Conservation (phyloP, 2,113 vertebrate genomes). For the Perognathus longimembris region DNA sequence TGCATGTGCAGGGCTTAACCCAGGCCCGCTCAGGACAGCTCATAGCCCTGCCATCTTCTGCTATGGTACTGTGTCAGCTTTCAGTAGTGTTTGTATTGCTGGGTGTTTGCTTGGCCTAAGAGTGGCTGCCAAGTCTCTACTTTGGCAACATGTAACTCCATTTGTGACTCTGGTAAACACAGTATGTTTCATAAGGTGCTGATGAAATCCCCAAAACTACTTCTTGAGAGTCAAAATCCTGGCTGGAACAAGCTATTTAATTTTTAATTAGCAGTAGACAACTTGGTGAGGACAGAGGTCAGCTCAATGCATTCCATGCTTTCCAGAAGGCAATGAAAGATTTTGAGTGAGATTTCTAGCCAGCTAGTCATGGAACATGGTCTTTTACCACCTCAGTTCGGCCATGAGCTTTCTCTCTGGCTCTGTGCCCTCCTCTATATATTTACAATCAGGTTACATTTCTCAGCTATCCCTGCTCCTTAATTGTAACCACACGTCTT, state of each 20-base stretch:
- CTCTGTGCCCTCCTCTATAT: not conserved
- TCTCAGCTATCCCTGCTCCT: not conserved
- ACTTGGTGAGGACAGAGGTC: not conserved
- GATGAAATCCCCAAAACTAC: conserved; percentile 13
- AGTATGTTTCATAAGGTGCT: conserved; percentile 54
- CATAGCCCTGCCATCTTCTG: not conserved
- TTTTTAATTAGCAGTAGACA: conserved; percentile 7
- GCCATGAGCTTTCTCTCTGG: not conserved
- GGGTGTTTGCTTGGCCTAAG: not conserved
- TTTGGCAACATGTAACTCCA: conserved; percentile 46
- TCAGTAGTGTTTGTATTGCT: not conserved
- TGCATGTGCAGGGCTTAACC: not conserved
- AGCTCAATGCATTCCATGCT: not conserved
- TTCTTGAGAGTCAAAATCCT: conserved; percentile 30
- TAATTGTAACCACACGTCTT: not conserved
- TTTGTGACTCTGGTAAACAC: conserved; percentile 66
- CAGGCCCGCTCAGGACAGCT: not conserved
- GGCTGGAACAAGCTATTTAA: conserved; percentile 16
- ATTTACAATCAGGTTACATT: not conserved
- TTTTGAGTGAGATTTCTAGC: not conserved
- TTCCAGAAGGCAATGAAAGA: not conserved
- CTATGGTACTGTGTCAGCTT: not conserved
- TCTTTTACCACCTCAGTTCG: not conserved
- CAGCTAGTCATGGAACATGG: fast-evolving
- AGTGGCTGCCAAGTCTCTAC: conserved; percentile 37